Evolutionary conservation across 2,797 vertebrate species (phyloP).

Genomic region (Microhierax caerulescens): DNA sequence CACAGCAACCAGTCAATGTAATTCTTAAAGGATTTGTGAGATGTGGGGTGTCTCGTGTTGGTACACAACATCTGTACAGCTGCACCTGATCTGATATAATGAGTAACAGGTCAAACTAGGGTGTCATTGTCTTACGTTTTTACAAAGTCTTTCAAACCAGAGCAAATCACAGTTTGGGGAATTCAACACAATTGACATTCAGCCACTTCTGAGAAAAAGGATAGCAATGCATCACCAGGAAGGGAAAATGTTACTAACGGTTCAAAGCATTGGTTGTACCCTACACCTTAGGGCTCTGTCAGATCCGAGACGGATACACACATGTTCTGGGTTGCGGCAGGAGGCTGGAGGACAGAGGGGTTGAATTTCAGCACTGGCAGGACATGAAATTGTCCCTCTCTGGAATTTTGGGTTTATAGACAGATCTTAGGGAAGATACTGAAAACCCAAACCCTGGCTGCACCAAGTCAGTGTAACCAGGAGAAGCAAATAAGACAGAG

Average conservation of each 20-base stretch:
- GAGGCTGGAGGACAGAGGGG: not conserved
- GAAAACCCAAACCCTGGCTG: not conserved
- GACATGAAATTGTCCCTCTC: not conserved
- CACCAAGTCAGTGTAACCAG: not conserved
- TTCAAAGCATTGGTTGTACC: not conserved
- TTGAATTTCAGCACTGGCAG: not conserved
- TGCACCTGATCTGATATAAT: not conserved
- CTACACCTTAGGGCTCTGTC: fast-evolving
- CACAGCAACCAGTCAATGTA: not conserved
- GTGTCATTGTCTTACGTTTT: not conserved
- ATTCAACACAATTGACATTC: not conserved
- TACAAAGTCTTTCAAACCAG: not conserved
- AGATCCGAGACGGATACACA: not conserved
- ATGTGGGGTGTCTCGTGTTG: not conserved
- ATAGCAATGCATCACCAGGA: fast-evolving
- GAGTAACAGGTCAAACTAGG: not conserved
- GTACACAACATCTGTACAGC: not conserved
- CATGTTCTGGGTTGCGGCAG: fast-evolving
- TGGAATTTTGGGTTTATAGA: not conserved
- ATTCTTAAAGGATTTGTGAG: not conserved
- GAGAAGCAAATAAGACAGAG: not conserved
- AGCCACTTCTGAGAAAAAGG: not conserved
- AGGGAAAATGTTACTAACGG: not conserved
- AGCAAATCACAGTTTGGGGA: not conserved
- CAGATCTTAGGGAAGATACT: not conserved